phyloP scores from a whole-genome alignment of 2,888 invertebrate species.

The Polymixis flavicincta region DNA sequence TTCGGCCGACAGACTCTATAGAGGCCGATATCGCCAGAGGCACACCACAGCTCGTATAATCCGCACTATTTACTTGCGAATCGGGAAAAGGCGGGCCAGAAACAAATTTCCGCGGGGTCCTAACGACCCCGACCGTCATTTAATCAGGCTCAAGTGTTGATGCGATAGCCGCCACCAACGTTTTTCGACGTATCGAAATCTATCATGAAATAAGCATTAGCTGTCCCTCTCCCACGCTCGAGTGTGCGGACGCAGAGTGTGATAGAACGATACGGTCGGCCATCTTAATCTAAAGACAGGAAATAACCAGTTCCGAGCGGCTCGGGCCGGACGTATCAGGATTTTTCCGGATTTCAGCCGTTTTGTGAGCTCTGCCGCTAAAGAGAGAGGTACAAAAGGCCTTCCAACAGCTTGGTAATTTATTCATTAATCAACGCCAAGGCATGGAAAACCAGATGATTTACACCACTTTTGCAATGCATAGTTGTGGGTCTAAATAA shows the following conservation, averaged over 20 bases:
- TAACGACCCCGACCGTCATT: constrained; percentile 83
- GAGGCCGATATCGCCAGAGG: constrained; percentile 53
- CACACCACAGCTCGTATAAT: constrained; percentile 67
- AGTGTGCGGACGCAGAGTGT: constrained; percentile 48
- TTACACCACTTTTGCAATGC: neutral
- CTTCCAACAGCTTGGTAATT: neutral
- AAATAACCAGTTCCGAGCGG: constrained; percentile 82
- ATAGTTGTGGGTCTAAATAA: neutral
- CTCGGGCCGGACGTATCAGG: constrained; percentile 77
- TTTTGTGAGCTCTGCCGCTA: constrained; percentile 69
- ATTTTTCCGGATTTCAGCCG: constrained; percentile 80
- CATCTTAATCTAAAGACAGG: constrained; percentile 79
- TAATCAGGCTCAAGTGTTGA: constrained; percentile 86
- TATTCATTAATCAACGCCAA: neutral
- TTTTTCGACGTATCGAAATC: constrained; percentile 76
- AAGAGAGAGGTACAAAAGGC: constrained; percentile 30
- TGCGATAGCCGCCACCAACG: constrained; percentile 76
- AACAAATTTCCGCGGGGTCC: constrained; percentile 75
- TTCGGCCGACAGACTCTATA: constrained; percentile 52
- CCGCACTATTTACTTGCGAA: constrained; percentile 72
- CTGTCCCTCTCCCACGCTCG: constrained; percentile 64
- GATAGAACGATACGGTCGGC: constrained; percentile 66
- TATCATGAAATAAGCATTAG: constrained; percentile 74
- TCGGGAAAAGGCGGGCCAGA: constrained; percentile 77
- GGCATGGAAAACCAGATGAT: neutral